Evolutionary conservation across 37 sponge, comb jelly and placozoan species (phyloP).

Genomic region (Oscarella lobularis): DNA sequence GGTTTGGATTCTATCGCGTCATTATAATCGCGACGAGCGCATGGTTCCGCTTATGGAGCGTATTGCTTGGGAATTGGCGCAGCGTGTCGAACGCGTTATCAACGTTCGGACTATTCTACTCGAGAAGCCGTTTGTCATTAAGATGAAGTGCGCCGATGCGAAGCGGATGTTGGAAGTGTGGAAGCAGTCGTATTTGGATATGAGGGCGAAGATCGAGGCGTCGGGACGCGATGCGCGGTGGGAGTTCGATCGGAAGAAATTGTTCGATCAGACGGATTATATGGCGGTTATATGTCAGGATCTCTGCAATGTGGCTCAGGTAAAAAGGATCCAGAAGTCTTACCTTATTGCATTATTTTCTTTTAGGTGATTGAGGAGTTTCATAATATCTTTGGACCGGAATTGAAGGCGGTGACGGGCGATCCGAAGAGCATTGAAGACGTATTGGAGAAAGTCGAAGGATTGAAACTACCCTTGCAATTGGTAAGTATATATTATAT

Average conservation of each 20-base stretch:
- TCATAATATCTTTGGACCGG: conserved; percentile 96
- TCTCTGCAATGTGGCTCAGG: conserved; percentile 75
- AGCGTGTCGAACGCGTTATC: conserved; percentile 67
- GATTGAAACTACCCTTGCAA: background rate
- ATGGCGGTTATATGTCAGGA: conserved; percentile 84
- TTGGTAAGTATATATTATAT: no score
- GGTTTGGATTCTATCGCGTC: conserved; percentile 99
- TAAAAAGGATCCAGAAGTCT: conserved; percentile 1
- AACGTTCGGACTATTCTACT: conserved; percentile 49
- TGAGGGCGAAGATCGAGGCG: conserved; percentile 94
- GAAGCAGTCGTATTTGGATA: conserved; percentile 89
- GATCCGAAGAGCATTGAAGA: conserved; percentile 69
- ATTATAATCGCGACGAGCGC: conserved; percentile 95
- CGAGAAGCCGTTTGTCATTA: conserved; percentile 39
- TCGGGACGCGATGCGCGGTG: conserved; percentile 96
- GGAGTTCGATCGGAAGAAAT: conserved; percentile 92
- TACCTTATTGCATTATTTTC: background rate
- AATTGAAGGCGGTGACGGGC: conserved; percentile 97
- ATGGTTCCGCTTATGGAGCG: conserved; percentile 98
- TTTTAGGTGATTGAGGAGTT: conserved; percentile 89
- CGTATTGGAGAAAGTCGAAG: conserved; percentile 54
- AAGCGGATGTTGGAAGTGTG: conserved; percentile 55
- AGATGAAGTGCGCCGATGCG: conserved; percentile 71
- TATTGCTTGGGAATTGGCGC: conserved; percentile 90
- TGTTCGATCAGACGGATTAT: conserved; percentile 91